Percentiles rank a stretch among this genome's conserved stretches.
These are phyloP conservation scores for Rhagonycha lutea DNA, from an alignment of 2,888 invertebrate species.

Conservation along the genomic window DNA sequence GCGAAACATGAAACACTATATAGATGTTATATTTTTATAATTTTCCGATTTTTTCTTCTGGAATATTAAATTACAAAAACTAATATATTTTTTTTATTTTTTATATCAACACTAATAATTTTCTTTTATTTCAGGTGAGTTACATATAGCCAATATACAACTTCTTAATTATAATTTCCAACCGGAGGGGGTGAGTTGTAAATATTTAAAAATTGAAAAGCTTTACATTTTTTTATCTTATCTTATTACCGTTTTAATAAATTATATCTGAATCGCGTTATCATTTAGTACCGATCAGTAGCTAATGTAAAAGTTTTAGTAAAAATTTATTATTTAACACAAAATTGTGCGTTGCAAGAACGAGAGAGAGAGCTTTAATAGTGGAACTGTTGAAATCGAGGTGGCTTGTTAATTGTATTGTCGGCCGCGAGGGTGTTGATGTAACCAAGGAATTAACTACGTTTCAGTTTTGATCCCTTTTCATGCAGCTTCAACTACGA, in stretches of 20 bases:
- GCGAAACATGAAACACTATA: background rate
- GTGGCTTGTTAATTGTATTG: constrained; percentile 36
- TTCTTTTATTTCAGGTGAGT: constrained; percentile 8
- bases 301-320: background rate
- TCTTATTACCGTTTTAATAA: background rate
- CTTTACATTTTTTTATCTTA: background rate
- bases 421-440: constrained; percentile 27
- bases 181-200: background rate
- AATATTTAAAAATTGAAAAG: background rate
- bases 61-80: no score
- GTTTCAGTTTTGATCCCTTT: constrained; percentile 13
- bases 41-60: background rate
- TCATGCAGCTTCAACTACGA: background rate
- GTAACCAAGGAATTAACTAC: constrained; percentile 19
- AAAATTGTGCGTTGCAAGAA: constrained; percentile 9
- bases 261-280: background rate
- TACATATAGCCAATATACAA: background rate
- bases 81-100: no score
- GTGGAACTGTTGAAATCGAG: constrained; percentile 26
- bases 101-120: background rate
- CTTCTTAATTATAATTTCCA: background rate
- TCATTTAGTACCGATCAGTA: background rate
- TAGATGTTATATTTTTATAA: background rate
- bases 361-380: constrained; percentile 33
- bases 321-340: background rate